Evolutionary conservation across 2,888 invertebrate species (phyloP).

Genomic region (Sphaerolaimus hirsutus): DNA sequence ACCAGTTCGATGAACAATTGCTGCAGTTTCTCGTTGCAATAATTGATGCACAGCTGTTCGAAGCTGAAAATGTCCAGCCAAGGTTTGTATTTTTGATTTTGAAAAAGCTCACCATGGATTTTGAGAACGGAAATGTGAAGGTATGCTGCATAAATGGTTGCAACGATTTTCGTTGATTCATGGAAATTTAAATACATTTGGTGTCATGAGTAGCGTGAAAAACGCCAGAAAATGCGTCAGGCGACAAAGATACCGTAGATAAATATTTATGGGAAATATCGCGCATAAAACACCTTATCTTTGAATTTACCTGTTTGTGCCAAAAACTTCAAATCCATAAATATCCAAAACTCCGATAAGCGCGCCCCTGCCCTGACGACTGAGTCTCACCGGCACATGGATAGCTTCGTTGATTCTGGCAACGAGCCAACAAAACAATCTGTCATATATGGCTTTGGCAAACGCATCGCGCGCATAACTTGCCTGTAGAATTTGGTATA

Average conservation of each 20-base stretch:
- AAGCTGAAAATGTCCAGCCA: slow-evolving; percentile 31
- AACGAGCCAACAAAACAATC: slow-evolving; percentile 81
- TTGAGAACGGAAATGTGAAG: too few relatives aligned
- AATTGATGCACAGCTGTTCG: slow-evolving; percentile 96
- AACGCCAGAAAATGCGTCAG: too few relatives aligned
- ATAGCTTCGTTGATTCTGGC: slow-evolving; percentile 70
- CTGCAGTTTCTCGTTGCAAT: slow-evolving; percentile 92
- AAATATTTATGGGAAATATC: too few relatives aligned
- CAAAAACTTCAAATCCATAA: slow-evolving; percentile 95
- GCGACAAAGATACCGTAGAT: too few relatives aligned
- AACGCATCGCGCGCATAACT: slow-evolving; percentile 68
- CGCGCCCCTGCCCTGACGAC: slow-evolving; percentile 39
- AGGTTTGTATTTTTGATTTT: not conserved
- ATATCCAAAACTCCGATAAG: slow-evolving; percentile 87
- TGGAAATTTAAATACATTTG: not conserved
- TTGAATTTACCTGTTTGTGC: slow-evolving; percentile 66
- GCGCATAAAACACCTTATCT: too few relatives aligned
- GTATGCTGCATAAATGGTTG: too few relatives aligned
- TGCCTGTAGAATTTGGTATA: too few relatives aligned
- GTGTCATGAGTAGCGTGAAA: too few relatives aligned
- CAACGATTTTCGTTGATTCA: too few relatives aligned
- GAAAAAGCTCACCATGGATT: not conserved
- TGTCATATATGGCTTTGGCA: slow-evolving; percentile 57
- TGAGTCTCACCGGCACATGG: slow-evolving; percentile 38
- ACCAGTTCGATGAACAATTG: slow-evolving; percentile 92